Evolutionary conservation across 1,140 invertebrate genomes (phyloP).

Genomic region (Microplitis demolitor): DNA sequence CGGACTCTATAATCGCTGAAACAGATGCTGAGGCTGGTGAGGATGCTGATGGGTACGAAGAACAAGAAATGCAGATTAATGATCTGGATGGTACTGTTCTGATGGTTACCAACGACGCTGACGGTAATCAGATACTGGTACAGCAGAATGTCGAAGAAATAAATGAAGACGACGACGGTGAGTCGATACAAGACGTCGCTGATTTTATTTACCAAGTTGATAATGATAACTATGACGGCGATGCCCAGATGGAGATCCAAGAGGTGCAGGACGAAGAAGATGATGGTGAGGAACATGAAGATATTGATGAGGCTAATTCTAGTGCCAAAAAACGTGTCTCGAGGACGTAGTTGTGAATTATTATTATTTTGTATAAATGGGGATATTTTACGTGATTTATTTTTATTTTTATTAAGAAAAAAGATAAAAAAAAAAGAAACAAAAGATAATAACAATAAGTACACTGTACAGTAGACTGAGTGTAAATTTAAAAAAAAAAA

Average conservation of each 20-base stretch:
- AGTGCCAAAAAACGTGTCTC: slow-evolving; percentile 51
- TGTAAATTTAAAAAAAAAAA: too few relatives aligned
- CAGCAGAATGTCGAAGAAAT: slow-evolving; percentile 46
- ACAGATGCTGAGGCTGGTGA: slow-evolving; percentile 36
- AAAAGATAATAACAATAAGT: too few relatives aligned
- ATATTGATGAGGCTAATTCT: slow-evolving; percentile 33
- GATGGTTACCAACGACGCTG: slow-evolving; percentile 53
- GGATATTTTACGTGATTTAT: too few relatives aligned
- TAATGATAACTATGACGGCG: slow-evolving; percentile 28
- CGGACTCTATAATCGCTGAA: neutral
- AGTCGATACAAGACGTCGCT: slow-evolving; percentile 43
- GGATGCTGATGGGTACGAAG: slow-evolving; percentile 28
- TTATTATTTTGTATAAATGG: slow-evolving; percentile 3
- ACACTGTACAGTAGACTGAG: too few relatives aligned
- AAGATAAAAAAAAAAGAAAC: too few relatives aligned
- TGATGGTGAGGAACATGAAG: slow-evolving; percentile 19
- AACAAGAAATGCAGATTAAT: slow-evolving; percentile 42
- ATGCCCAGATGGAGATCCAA: neutral
- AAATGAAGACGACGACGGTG: slow-evolving; percentile 41
- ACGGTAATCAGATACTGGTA: slow-evolving; percentile 58
- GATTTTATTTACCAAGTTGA: slow-evolving; percentile 36
- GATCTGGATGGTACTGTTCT: slow-evolving; percentile 53
- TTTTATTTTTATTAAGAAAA: neutral
- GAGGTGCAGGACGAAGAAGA: slow-evolving; percentile 15
- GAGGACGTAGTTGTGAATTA: slow-evolving; percentile 29